Conservation (phyloP, 2,797 vertebrate species). For the Phalanger gymnotis region DNA sequence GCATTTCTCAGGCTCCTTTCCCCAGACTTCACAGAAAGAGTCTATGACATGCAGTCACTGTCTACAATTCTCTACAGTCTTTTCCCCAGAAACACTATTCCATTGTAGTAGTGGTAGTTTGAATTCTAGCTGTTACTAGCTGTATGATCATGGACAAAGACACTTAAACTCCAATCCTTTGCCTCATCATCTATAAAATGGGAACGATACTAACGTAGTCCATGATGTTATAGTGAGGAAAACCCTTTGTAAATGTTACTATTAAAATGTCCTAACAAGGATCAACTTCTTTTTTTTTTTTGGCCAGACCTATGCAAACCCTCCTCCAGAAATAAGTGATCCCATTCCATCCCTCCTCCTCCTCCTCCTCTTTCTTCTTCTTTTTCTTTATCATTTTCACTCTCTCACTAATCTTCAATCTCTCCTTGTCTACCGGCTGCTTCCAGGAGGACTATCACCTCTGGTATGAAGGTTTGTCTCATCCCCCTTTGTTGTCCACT, state of each 20-base stretch:
- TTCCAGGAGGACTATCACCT: background rate
- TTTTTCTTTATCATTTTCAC: background rate
- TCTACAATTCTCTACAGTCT: background rate
- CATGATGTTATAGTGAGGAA: no score
- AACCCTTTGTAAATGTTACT: no score
- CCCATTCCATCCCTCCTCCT: background rate
- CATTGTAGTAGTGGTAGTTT: background rate
- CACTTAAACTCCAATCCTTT: background rate
- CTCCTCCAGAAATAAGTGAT: background rate
- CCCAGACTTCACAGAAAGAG: background rate
- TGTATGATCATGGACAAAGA: background rate
- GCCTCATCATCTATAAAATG: background rate
- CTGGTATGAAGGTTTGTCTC: background rate
- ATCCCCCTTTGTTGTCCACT: background rate
- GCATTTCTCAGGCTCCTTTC: constrained; percentile 30
- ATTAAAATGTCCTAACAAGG: background rate
- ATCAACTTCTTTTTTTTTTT: background rate
- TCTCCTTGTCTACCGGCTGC: background rate
- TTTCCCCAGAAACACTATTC: constrained; percentile 41
- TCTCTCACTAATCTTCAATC: background rate
- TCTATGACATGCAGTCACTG: background rate
- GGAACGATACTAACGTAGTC: background rate
- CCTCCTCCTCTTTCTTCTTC: background rate
- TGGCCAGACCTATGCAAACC: background rate
- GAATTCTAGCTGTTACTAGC: background rate